These are phyloP conservation scores for Pachypanchax playfairii DNA, from an alignment of 2,113 vertebrate genomes.

Conservation along the genomic window DNA sequence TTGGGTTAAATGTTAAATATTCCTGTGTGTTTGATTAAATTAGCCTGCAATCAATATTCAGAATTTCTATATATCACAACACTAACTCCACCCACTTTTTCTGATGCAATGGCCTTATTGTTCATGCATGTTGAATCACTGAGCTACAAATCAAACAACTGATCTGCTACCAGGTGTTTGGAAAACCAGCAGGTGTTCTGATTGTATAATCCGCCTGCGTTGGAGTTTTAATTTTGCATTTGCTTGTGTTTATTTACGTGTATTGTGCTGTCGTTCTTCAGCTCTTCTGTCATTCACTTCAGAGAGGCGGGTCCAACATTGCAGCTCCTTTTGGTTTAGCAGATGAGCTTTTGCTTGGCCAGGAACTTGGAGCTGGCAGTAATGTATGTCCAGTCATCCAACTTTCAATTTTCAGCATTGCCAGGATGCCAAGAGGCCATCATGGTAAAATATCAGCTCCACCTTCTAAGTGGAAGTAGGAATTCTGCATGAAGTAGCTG, in stretches of 20 bases:
- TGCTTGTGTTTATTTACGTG: conserved; percentile 13
- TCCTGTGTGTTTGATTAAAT: background rate
- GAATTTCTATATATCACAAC: conserved; percentile 28
- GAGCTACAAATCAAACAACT: conserved; percentile 41
- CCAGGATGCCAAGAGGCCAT: conserved; percentile 39
- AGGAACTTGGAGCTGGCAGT: conserved; percentile 7
- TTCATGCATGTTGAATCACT: conserved; percentile 29
- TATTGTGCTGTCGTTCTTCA: background rate
- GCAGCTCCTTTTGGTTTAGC: conserved; percentile 36
- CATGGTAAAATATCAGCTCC: conserved; percentile 48
- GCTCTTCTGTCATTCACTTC: conserved; percentile 21
- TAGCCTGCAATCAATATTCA: too few species aligned
- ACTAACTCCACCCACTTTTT: conserved; percentile 21
- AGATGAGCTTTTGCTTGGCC: conserved; percentile 35
- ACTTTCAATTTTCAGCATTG: conserved; percentile 28
- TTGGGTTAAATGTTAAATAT: conserved; percentile 28
- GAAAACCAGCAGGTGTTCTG: conserved; percentile 18
- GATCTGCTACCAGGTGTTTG: conserved; percentile 32
- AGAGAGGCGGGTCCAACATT: conserved; percentile 16
- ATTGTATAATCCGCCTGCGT: conserved; percentile 12
- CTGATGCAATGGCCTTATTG: conserved; percentile 25
- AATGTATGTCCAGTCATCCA: conserved; percentile 27
- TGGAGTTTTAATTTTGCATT: conserved; percentile 9
- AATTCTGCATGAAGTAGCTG: conserved; percentile 9
- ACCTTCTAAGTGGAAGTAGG: conserved; percentile 36